Percentiles rank a stretch among this genome's conserved stretches.
These are phyloP conservation scores for Ruditapes philippinarum DNA, from an alignment of 1,140 invertebrate species.

Conservation along the genomic window DNA sequence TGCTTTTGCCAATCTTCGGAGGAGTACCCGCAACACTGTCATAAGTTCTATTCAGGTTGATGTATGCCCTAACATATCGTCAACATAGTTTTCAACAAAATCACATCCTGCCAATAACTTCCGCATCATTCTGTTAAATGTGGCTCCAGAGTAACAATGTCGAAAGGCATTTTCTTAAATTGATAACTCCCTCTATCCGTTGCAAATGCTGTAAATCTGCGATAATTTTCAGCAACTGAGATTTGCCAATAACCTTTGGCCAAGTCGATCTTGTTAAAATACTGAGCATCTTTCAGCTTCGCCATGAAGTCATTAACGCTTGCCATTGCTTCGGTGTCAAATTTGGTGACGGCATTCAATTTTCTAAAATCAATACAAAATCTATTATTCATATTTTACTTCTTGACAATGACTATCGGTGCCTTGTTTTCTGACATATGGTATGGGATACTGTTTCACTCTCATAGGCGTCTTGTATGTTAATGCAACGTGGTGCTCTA, in stretches of 20 bases:
- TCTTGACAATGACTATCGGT: not conserved
- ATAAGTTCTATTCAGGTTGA: not conserved
- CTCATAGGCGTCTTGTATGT: not conserved
- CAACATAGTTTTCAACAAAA: not conserved
- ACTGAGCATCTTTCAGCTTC: constrained; percentile 70
- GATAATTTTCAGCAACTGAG: not conserved
- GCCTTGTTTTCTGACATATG: not conserved
- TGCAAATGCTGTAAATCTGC: constrained; percentile 49
- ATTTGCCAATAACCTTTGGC: constrained; percentile 68
- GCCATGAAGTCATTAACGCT: not conserved
- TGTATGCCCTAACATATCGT: not conserved
- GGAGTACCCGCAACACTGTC: not conserved
- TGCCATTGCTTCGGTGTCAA: not conserved
- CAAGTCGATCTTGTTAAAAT: constrained; percentile 80
- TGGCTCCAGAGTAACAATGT: constrained; percentile 66
- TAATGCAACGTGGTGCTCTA: not conserved
- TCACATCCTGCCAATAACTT: constrained; percentile 58
- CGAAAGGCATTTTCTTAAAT: constrained; percentile 74
- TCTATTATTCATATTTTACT: not conserved
- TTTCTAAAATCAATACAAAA: not conserved
- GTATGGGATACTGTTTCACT: not conserved
- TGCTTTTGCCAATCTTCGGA: not conserved
- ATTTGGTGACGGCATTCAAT: not conserved
- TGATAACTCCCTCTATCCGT: constrained; percentile 59
- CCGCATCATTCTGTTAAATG: constrained; percentile 66